Conservation (phyloP, 2,888 invertebrate genomes). For the Pseudeuparius sepicola region DNA sequence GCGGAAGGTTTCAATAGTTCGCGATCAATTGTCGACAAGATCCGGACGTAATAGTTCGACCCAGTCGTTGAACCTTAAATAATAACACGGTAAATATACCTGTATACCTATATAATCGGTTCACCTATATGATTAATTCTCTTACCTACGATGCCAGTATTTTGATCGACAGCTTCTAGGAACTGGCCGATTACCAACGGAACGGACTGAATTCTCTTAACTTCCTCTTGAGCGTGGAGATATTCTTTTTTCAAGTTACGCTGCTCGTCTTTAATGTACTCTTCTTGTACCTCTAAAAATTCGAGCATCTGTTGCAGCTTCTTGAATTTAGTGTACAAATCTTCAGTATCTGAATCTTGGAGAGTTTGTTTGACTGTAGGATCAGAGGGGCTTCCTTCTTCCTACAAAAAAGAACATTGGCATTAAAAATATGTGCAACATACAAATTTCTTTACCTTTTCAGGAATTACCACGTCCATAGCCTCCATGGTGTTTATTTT, state of each 20-base stretch:
- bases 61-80: conserved; percentile 97
- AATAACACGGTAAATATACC: no score
- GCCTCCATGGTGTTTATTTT: no score
- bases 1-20: conserved; percentile 96
- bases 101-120: no score
- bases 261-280: conserved; percentile 99
- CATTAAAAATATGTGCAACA: background rate
- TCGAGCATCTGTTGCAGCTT: conserved; percentile 94
- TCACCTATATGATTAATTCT: no score
- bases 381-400: conserved; percentile 57
- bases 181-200: conserved; percentile 99
- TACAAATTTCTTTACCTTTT: conserved; percentile 63
- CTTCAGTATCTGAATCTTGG: conserved; percentile 82
- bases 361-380: conserved; percentile 59
- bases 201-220: conserved; percentile 97
- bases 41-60: conserved; percentile 98
- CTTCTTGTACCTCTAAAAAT: conserved; percentile 97
- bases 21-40: conserved; percentile 94
- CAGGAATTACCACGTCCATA: conserved; percentile 67
- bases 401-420: conserved; percentile 39
- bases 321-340: conserved; percentile 94
- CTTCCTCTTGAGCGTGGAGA: conserved; percentile 95
- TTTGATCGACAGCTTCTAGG: conserved; percentile 97
- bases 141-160: conserved; percentile 93
- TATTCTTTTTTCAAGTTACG: conserved; percentile 98